These are phyloP conservation scores for Anhinga anhinga DNA, from an alignment of 2,113 vertebrate species.

Conservation along the genomic window DNA sequence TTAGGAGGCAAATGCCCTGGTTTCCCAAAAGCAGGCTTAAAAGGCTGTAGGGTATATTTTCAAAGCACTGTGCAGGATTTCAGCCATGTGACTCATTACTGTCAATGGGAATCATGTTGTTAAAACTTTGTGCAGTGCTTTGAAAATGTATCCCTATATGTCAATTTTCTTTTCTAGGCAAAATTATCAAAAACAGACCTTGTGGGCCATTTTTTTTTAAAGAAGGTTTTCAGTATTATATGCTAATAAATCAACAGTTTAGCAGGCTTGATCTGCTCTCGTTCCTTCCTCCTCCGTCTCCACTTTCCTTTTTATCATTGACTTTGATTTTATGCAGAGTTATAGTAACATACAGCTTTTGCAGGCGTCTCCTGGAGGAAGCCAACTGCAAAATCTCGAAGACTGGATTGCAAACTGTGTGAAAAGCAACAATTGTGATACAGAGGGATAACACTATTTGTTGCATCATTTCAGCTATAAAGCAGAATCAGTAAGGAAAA, in stretches of 20 bases:
- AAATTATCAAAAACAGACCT: conserved; percentile 62
- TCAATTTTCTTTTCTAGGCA: conserved; percentile 18
- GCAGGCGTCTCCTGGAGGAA: background rate
- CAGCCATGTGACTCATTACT: conserved; percentile 39
- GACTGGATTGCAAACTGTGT: background rate
- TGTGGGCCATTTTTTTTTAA: background rate
- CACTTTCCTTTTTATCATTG: conserved; percentile 56
- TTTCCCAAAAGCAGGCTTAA: conserved; percentile 41
- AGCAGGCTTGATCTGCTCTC: conserved; percentile 7
- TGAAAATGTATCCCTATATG: conserved; percentile 40
- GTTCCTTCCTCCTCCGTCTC: background rate
- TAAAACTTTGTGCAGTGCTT: conserved; percentile 21
- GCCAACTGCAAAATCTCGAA: conserved; percentile 14
- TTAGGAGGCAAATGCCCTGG: conserved; percentile 10
- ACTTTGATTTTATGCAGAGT: conserved; percentile 60
- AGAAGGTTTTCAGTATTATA: conserved; percentile 8
- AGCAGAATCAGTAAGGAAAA: background rate
- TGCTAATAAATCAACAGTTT: conserved; percentile 21
- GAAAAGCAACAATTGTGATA: background rate
- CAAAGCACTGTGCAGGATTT: conserved; percentile 35
- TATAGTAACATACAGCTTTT: background rate
- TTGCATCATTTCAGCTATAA: background rate
- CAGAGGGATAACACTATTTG: background rate
- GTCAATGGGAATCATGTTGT: conserved; percentile 20
- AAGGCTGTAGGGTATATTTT: conserved; percentile 31